Conservation (phyloP, 2,113 vertebrate genomes). For the Acanthochromis polyacanthus region DNA sequence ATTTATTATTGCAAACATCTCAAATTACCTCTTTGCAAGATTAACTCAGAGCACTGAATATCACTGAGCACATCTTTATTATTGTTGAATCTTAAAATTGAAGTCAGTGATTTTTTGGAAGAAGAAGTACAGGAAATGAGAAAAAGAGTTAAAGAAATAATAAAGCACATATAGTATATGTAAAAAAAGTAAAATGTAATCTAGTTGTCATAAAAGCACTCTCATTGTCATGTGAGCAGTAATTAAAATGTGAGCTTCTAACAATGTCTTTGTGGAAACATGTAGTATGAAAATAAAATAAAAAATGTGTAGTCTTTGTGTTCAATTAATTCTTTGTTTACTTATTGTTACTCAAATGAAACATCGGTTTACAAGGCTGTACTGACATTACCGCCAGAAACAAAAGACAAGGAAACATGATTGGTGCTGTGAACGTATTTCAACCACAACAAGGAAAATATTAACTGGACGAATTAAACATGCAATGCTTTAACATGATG, state of each 20-base stretch:
- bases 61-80: background rate
- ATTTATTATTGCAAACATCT: background rate
- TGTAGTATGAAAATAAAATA: slow-evolving; percentile 23
- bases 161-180: background rate
- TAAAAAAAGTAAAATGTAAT: background rate
- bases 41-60: background rate
- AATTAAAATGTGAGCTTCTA: too few relatives aligned
- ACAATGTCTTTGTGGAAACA: background rate
- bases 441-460: too few relatives aligned
- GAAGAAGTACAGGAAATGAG: background rate
- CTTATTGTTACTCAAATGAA: background rate
- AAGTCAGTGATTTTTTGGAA: too few relatives aligned
- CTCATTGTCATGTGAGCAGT: background rate
- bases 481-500: too few relatives aligned
- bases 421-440: too few relatives aligned
- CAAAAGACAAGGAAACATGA: too few relatives aligned
- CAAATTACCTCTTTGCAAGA: background rate
- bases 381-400: too few relatives aligned
- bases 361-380: too few relatives aligned
- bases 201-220: background rate
- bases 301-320: background rate
- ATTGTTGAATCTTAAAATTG: background rate
- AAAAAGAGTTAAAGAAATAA: background rate
- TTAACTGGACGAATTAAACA: too few relatives aligned
- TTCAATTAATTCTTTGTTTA: background rate